phyloP scores from a whole-genome alignment of 1,140 invertebrate genomes.

The Orussus abietinus region DNA sequence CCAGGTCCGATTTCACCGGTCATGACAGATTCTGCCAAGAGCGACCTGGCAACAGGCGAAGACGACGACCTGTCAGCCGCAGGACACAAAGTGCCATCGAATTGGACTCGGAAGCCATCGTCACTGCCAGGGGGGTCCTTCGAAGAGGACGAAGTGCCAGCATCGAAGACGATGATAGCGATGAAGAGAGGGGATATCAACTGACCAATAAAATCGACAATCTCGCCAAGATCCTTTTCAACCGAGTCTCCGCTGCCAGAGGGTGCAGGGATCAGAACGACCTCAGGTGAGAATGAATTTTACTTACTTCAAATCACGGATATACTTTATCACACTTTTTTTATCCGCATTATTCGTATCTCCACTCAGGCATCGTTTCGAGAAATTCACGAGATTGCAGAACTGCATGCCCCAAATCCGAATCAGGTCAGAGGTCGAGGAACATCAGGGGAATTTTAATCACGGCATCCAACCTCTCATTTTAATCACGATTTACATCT shows the following conservation, averaged over 20 bases:
- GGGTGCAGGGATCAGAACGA: slow-evolving; percentile 37
- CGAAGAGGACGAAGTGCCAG: slow-evolving; percentile 45
- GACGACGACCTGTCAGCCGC: slow-evolving; percentile 55
- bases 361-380: too few relatives aligned
- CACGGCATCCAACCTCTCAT: too few relatives aligned
- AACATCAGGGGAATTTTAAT: too few relatives aligned
- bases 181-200: slow-evolving; percentile 41
- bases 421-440: too few relatives aligned
- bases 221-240: slow-evolving; percentile 47
- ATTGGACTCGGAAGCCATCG: slow-evolving; percentile 62
- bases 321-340: too few relatives aligned
- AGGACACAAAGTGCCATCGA: slow-evolving; percentile 72
- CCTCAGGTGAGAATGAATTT: slow-evolving; percentile 34
- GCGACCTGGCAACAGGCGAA: slow-evolving; percentile 56
- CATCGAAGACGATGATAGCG: slow-evolving; percentile 42
- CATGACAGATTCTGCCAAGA: slow-evolving; percentile 73
- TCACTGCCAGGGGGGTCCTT: slow-evolving; percentile 54
- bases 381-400: too few relatives aligned
- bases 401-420: too few relatives aligned
- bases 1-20: slow-evolving; percentile 63
- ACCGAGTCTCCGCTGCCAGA: slow-evolving; percentile 40
- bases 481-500: too few relatives aligned
- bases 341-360: too few relatives aligned
- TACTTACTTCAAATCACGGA: too few relatives aligned
- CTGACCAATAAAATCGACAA: slow-evolving; percentile 48